These are phyloP conservation scores for Rallus crepitans DNA, from an alignment of 2,797 vertebrate genomes.

Conservation along the genomic window DNA sequence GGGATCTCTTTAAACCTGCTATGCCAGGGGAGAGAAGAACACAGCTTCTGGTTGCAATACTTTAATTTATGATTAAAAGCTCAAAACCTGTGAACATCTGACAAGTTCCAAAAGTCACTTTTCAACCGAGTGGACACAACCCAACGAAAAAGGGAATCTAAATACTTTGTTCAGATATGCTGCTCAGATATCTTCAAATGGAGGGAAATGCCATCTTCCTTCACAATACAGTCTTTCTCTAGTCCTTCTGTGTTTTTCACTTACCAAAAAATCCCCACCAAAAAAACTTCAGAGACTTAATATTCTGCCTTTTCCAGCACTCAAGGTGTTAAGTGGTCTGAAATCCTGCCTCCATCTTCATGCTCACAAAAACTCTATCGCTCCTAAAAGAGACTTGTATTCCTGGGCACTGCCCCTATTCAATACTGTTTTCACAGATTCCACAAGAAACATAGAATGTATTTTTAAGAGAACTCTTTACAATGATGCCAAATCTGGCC, in stretches of 20 bases:
- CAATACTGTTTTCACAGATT: background rate
- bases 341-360: background rate
- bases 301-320: background rate
- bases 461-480: background rate
- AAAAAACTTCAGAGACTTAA: background rate
- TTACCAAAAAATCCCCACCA: background rate
- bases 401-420: background rate
- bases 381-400: background rate
- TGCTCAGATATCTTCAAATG: background rate
- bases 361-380: background rate
- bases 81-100: background rate
- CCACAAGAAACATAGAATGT: background rate
- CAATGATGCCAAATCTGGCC: background rate
- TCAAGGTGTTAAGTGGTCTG: background rate
- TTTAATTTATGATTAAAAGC: background rate
- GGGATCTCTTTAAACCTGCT: background rate
- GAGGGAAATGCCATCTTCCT: background rate
- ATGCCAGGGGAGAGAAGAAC: background rate
- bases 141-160: background rate
- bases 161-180: background rate
- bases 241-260: background rate
- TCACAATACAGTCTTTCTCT: background rate
- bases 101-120: background rate
- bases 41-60: background rate
- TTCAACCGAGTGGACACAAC: background rate